phyloP scores from a whole-genome alignment of 2,797 vertebrate genomes.

The Mormyrops attenuatus region DNA sequence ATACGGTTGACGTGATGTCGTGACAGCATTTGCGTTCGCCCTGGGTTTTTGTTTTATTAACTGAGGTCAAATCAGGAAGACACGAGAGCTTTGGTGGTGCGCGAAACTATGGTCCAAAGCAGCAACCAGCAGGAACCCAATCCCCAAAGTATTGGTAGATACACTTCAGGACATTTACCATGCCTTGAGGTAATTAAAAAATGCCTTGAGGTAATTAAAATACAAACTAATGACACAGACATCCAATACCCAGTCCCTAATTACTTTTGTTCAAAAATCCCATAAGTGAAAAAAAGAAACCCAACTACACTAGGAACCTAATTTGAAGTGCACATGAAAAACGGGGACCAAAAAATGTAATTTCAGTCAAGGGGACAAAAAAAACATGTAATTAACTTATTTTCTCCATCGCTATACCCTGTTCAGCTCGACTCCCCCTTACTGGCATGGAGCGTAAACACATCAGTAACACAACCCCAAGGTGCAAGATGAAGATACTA shows the following conservation, averaged over 20 bases:
- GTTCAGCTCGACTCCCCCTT: not conserved
- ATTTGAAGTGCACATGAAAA: not conserved
- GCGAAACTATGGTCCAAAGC: not conserved
- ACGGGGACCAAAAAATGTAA: not conserved
- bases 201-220: slow-evolving; percentile 2
- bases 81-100: not conserved
- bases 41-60: not conserved
- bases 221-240: not conserved
- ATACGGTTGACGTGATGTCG: not conserved
- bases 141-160: not conserved
- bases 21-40: not conserved
- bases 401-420: not conserved
- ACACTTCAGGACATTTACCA: not conserved
- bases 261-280: not conserved
- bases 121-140: not conserved
- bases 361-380: not conserved
- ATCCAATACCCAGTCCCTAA: not conserved
- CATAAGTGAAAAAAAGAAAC: not conserved
- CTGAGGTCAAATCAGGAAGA: not conserved
- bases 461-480: not conserved
- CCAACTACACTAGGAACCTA: not conserved
- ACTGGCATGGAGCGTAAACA: not conserved
- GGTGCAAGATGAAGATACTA: not conserved
- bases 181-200: slow-evolving; percentile 5
- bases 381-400: not conserved